Evolutionary conservation across 2,888 invertebrate species (phyloP).

Genomic region (Ethmia dodecea): DNA sequence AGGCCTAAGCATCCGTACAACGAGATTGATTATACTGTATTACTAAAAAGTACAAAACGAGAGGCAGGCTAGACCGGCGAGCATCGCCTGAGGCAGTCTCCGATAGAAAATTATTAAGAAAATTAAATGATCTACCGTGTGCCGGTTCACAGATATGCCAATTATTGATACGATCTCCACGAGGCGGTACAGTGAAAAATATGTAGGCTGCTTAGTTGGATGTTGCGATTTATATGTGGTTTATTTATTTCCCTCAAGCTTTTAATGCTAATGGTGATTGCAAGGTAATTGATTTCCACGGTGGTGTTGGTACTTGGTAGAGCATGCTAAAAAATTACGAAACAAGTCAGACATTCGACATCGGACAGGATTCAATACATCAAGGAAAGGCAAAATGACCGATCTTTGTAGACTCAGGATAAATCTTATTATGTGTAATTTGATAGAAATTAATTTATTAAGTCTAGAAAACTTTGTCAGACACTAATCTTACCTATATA

Average conservation of each 20-base stretch:
- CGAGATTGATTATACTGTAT: conserved; percentile 66
- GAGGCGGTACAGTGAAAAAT: conserved; percentile 53
- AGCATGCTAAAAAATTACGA: too few species aligned
- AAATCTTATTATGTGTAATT: too few species aligned
- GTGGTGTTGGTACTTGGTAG: too few species aligned
- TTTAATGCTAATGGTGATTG: conserved; percentile 59
- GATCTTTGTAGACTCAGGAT: too few species aligned
- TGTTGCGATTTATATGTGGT: conserved; percentile 44
- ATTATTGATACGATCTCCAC: conserved; percentile 69
- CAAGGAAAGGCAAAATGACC: too few species aligned
- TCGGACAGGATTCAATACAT: too few species aligned
- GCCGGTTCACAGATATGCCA: conserved; percentile 69
- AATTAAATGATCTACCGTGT: conserved; percentile 74
- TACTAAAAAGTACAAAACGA: conserved; percentile 63
- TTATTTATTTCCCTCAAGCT: conserved; percentile 25
- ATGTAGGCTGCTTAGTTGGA: conserved; percentile 52
- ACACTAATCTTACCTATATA: too few species aligned
- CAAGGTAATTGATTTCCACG: too few species aligned
- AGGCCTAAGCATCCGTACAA: conserved; percentile 47
- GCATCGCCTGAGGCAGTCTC: conserved; percentile 47
- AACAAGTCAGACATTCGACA: too few species aligned
- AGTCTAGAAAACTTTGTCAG: too few species aligned
- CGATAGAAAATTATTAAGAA: conserved; percentile 77
- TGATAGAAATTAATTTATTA: too few species aligned
- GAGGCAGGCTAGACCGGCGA: conserved; percentile 44